Evolutionary conservation across 1,140 invertebrate species (phyloP).

Genomic region (Drosophila azteca): DNA sequence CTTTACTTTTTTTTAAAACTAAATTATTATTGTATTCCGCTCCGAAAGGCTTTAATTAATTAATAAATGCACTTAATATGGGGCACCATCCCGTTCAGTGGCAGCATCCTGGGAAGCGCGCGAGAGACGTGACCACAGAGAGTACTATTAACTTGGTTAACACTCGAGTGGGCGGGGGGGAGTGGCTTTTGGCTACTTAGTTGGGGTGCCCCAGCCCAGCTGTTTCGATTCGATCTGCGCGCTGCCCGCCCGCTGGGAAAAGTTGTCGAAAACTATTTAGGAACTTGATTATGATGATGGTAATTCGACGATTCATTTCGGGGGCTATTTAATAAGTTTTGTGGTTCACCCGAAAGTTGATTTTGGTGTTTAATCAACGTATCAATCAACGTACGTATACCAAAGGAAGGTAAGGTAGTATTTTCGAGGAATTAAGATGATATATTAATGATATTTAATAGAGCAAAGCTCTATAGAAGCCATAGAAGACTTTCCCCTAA

Average conservation of each 20-base stretch:
- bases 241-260: background rate
- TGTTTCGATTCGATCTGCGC: slow-evolving; percentile 5
- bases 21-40: too few species aligned
- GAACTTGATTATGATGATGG: slow-evolving; percentile 25
- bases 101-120: too few species aligned
- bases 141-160: slow-evolving; percentile 51
- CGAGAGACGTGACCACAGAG: slow-evolving; percentile 1
- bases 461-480: too few species aligned
- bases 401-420: too few species aligned
- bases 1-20: too few species aligned
- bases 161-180: slow-evolving; percentile 14
- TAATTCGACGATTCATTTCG: slow-evolving; percentile 8
- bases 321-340: slow-evolving; percentile 15
- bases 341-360: background rate
- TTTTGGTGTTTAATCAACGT: background rate
- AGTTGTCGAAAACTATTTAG: slow-evolving; percentile 26
- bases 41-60: too few species aligned
- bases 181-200: slow-evolving; percentile 25
- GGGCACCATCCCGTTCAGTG: too few species aligned
- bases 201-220: slow-evolving; percentile 3
- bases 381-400: too few species aligned
- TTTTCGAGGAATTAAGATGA: too few species aligned
- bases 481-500: too few species aligned
- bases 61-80: too few species aligned
- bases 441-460: too few species aligned